Evolutionary conservation across 2,113 vertebrate genomes (phyloP).

Genomic region (Parotia lawesii): DNA sequence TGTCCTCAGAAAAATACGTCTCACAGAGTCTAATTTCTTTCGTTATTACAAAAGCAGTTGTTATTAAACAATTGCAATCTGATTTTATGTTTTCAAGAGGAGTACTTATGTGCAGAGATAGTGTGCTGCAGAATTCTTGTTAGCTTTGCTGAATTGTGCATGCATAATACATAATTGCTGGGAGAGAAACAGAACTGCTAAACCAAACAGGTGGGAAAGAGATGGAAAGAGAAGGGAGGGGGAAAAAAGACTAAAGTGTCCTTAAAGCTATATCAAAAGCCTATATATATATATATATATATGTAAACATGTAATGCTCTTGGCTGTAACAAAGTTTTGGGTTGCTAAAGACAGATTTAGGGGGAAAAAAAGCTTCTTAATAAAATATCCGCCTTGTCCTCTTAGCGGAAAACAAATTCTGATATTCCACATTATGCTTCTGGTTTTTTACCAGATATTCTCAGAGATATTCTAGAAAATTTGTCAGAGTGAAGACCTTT

Average conservation of each 20-base stretch:
- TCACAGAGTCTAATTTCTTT: not conserved
- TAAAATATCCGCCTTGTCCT: not conserved
- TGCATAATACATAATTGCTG: not conserved
- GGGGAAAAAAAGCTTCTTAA: not conserved
- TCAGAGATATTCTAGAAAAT: not conserved
- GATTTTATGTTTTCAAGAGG: constrained; percentile 11
- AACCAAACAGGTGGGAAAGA: constrained; percentile 13
- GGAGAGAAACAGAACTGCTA: not conserved
- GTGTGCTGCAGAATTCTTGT: not conserved
- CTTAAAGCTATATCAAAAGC: not conserved
- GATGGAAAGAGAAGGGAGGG: not conserved
- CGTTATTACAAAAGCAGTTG: not conserved
- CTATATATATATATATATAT: not conserved
- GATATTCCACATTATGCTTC: not conserved
- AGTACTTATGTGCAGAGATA: not conserved
- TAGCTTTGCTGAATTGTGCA: not conserved
- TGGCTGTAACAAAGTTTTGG: not conserved
- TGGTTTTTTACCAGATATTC: not conserved
- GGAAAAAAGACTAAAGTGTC: not conserved
- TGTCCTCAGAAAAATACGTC: not conserved
- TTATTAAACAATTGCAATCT: constrained; percentile 20
- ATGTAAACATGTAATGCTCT: not conserved
- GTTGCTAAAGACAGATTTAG: not conserved
- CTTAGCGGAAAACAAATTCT: not conserved
- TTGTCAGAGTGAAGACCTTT: not conserved